Conservation (phyloP, 64 coral and sea anemone genomes). For the Catalaphyllia jardinei region DNA sequence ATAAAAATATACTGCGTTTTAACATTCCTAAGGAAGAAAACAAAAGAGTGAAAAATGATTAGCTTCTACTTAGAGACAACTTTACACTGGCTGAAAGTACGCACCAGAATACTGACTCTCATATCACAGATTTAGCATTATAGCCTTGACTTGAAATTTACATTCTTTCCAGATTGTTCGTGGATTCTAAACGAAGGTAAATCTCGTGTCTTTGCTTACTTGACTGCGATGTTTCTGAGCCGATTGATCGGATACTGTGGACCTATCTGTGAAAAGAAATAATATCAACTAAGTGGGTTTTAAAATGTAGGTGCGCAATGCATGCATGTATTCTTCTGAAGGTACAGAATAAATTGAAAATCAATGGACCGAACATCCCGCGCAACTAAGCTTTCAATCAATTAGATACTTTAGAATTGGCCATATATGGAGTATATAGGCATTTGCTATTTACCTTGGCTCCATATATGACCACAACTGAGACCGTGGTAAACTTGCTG, state of each 20-base stretch:
- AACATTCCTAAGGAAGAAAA: neutral
- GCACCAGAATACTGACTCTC: too few species aligned
- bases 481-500: constrained; percentile 7
- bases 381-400: neutral
- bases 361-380: too few species aligned
- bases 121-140: too few species aligned
- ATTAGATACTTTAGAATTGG: neutral
- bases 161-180: too few species aligned
- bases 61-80: too few species aligned
- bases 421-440: neutral
- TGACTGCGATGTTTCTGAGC: constrained; percentile 6
- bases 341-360: neutral
- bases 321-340: neutral
- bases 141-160: too few species aligned
- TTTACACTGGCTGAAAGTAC: too few species aligned
- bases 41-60: neutral
- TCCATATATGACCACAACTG: constrained; percentile 24
- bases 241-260: constrained; percentile 28
- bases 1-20: constrained; percentile 24
- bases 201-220: neutral
- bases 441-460: neutral
- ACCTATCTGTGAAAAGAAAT: constrained; percentile 10
- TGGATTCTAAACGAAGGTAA: neutral
- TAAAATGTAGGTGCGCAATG: neutral
- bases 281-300: neutral